A percentile compares a stretch with the other conserved stretches of the same genome.
These are phyloP conservation scores for Yponomeuta plumbellus DNA, from an alignment of 2,888 invertebrate genomes.

Conservation along the genomic window DNA sequence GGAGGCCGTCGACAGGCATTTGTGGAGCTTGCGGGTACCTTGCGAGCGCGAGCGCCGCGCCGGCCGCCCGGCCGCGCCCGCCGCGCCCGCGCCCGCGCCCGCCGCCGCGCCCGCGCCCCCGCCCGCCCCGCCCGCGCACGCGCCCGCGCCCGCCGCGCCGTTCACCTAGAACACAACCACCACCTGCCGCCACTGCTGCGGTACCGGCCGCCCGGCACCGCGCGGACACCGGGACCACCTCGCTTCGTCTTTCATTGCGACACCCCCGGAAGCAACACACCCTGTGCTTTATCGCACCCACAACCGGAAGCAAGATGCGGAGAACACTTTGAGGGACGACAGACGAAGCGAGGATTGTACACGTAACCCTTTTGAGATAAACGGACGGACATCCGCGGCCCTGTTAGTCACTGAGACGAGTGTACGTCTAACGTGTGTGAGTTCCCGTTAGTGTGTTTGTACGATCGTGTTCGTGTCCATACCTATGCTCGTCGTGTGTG, in stretches of 20 bases:
- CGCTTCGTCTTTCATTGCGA: neutral
- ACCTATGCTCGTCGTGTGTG: neutral
- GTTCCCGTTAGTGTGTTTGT: neutral
- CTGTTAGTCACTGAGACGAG: neutral
- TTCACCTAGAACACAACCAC: slow-evolving; percentile 45
- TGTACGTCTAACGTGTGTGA: neutral
- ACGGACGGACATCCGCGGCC: neutral
- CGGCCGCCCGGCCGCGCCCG: slow-evolving; percentile 37
- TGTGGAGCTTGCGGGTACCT: slow-evolving; percentile 96
- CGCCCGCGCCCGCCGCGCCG: slow-evolving; percentile 40
- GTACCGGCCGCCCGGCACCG: slow-evolving; percentile 17
- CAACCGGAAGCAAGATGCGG: too few species aligned
- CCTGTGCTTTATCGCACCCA: too few species aligned
- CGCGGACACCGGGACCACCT: neutral
- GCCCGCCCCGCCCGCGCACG: slow-evolving; percentile 72
- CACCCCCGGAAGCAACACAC: too few species aligned
- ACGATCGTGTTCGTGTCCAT: neutral
- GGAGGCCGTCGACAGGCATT: slow-evolving; percentile 92
- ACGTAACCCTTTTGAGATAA: neutral
- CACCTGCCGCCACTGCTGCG: slow-evolving; percentile 10
- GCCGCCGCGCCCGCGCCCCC: slow-evolving; percentile 33
- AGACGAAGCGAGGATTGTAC: neutral
- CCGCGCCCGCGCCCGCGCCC: slow-evolving; percentile 76
- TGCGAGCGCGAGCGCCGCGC: slow-evolving; percentile 93
- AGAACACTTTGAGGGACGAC: neutral